These are phyloP conservation scores for Rhamnusium bicolor DNA, from an alignment of 2,888 invertebrate species.

Conservation along the genomic window DNA sequence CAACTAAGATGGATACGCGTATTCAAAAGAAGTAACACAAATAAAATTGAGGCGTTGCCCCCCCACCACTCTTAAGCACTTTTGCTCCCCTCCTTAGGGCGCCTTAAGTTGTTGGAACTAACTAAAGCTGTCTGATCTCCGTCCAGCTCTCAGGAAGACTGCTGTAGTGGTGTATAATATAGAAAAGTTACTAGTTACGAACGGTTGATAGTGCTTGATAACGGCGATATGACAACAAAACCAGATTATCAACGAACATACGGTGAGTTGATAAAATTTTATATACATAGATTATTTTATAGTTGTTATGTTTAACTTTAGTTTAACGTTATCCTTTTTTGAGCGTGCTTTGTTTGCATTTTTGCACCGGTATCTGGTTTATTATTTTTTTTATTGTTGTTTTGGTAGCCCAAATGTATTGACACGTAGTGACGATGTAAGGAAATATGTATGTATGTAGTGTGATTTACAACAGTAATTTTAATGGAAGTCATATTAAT, in stretches of 20 bases:
- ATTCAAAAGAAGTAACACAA: conserved; percentile 44
- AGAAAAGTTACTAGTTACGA: conserved; percentile 45
- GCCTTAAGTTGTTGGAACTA: conserved; percentile 46
- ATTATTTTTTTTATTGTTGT: conserved; percentile 1
- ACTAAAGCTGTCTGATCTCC: conserved; percentile 47
- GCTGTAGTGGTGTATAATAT: conserved; percentile 33
- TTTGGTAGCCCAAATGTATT: not conserved
- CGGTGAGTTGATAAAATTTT: conserved; percentile 69
- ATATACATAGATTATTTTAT: conserved; percentile 68
- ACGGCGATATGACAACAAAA: conserved; percentile 68
- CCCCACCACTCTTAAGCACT: conserved; percentile 53
- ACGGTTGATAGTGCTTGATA: conserved; percentile 67
- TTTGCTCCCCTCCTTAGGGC: conserved; percentile 50
- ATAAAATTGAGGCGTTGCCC: conserved; percentile 62
- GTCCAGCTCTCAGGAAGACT: conserved; percentile 40
- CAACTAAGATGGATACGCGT: conserved; percentile 47
- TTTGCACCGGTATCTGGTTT: conserved; percentile 28
- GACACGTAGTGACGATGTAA: conserved; percentile 20
- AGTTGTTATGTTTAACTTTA: conserved; percentile 55
- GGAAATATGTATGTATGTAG: not conserved
- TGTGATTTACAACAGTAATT: not conserved
- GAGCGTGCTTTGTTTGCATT: conserved; percentile 34
- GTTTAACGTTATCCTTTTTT: conserved; percentile 40
- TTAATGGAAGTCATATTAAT: not conserved
- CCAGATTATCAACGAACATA: conserved; percentile 69